phyloP scores from a whole-genome alignment of 2,797 vertebrate species.

The Apodemus agrarius region DNA sequence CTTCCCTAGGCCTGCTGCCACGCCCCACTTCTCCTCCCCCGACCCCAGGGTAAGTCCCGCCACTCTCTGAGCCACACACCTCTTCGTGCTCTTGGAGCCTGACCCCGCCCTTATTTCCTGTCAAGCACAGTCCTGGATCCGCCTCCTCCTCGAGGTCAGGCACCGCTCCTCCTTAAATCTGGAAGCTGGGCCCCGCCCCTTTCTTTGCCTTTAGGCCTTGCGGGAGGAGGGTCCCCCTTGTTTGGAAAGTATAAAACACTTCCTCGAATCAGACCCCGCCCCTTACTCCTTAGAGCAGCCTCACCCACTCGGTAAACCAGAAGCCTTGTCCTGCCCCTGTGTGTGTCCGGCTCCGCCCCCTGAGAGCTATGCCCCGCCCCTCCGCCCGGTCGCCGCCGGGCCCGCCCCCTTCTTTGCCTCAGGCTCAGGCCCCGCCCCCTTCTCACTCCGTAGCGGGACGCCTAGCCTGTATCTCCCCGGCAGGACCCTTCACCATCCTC shows the following conservation, averaged over 20 bases:
- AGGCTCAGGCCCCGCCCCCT: slow-evolving; percentile 75
- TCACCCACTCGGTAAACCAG: background rate
- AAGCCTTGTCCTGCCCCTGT: background rate
- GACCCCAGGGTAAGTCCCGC: background rate
- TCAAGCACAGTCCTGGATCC: background rate
- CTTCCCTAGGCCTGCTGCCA: background rate
- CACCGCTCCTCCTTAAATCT: background rate
- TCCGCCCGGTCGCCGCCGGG: background rate
- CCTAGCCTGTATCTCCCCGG: slow-evolving; percentile 7
- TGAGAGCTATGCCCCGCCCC: background rate
- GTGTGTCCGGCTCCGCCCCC: background rate
- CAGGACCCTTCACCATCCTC: slow-evolving; percentile 45
- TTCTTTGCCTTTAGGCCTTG: slow-evolving; percentile 60
- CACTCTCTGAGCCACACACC: background rate
- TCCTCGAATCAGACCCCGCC: background rate
- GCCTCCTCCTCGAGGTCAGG: background rate
- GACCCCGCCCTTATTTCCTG: background rate
- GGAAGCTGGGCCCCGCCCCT: slow-evolving; percentile 11
- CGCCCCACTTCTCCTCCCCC: background rate
- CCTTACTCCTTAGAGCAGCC: background rate
- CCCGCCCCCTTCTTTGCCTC: slow-evolving; percentile 69
- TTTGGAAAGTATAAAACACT: background rate
- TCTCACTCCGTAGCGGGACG: slow-evolving; percentile 64
- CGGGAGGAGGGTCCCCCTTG: slow-evolving; percentile 55
- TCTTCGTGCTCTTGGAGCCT: background rate